Conservation (phyloP, 2,888 invertebrate genomes). For the Latheticus oryzae region DNA sequence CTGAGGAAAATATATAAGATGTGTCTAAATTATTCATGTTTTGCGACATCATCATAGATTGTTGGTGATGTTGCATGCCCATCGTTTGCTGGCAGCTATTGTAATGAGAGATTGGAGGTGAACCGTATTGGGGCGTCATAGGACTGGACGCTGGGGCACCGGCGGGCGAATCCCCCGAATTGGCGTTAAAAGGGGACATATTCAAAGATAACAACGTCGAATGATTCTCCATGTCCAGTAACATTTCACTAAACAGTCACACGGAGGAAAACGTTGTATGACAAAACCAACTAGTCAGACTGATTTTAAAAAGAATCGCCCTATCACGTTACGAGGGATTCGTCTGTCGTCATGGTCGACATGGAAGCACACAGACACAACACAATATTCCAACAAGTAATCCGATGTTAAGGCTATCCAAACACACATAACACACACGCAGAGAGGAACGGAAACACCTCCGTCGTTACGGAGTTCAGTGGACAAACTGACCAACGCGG, state of each 20-base stretch:
- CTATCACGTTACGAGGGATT: no score
- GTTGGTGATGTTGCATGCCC: constrained; percentile 55
- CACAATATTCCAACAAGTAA: constrained; percentile 34
- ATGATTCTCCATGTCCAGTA: constrained; percentile 89
- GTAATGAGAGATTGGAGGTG: constrained; percentile 61
- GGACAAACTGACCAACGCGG: constrained; percentile 45
- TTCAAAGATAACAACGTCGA: constrained; percentile 87
- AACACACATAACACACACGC: constrained; percentile 39
- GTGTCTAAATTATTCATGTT: constrained; percentile 72
- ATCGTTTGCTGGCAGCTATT: constrained; percentile 59
- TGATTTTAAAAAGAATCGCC: no score
- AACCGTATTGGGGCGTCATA: constrained; percentile 64
- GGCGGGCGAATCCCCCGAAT: constrained; percentile 77
- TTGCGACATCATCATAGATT: constrained; percentile 60
- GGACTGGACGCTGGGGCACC: constrained; percentile 61
- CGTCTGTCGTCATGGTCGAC: constrained; percentile 15
- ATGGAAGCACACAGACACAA: constrained; percentile 41
- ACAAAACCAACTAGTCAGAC: constrained; percentile 15
- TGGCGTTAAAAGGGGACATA: constrained; percentile 88
- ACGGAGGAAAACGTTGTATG: constrained; percentile 12
- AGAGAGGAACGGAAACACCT: constrained; percentile 40
- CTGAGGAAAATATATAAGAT: constrained; percentile 77
- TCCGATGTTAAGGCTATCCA: constrained; percentile 27
- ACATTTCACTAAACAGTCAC: constrained; percentile 69
- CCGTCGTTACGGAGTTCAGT: constrained; percentile 41